These are phyloP conservation scores for Chironomus tentans DNA, from an alignment of 2,888 invertebrate genomes.

Conservation along the genomic window DNA sequence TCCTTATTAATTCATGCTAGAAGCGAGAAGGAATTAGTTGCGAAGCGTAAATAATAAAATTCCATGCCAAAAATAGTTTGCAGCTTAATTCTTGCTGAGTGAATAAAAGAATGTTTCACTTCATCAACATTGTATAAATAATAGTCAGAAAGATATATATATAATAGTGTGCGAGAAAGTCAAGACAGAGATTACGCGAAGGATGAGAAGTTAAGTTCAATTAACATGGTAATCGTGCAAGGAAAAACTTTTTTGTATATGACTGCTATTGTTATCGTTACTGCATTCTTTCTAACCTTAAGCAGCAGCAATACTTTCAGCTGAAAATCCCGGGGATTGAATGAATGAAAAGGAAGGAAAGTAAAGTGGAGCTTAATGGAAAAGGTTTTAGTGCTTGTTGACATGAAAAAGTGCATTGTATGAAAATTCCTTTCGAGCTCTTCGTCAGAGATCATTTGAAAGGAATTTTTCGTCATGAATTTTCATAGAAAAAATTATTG, in stretches of 20 bases:
- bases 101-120: background rate
- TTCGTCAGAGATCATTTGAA: too few species aligned
- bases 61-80: background rate
- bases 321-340: background rate
- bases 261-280: background rate
- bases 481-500: too few species aligned
- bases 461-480: too few species aligned
- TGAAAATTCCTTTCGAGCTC: too few species aligned
- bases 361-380: background rate
- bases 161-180: background rate
- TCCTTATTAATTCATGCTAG: background rate
- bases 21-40: background rate
- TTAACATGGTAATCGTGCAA: slow-evolving; percentile 20
- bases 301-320: background rate
- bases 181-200: background rate
- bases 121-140: background rate
- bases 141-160: too few species aligned
- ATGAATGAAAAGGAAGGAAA: background rate
- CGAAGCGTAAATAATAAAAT: slow-evolving; percentile 8
- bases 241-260: background rate
- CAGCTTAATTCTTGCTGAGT: background rate
- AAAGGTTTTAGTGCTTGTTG: background rate
- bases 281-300: too few species aligned
- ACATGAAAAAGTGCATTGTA: background rate
- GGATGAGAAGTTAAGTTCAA: slow-evolving; percentile 11